Conservation (phyloP, 2,113 vertebrate genomes). For the Mesocricetus auratus region DNA sequence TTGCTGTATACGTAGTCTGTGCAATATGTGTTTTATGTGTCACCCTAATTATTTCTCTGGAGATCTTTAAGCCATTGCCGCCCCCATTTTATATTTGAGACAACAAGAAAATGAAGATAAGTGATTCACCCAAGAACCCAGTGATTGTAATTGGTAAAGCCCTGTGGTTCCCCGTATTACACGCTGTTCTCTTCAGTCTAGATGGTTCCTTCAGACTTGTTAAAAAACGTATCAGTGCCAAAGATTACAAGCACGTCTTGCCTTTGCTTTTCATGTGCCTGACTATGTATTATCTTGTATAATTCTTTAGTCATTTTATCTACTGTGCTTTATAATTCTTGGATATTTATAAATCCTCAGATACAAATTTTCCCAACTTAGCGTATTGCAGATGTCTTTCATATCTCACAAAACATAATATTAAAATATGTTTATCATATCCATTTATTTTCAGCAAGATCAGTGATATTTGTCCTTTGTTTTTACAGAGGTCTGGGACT, state of each 20-base stretch:
- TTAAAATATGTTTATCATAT: conserved; percentile 1
- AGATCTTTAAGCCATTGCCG: not conserved
- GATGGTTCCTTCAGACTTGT: not conserved
- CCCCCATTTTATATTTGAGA: not conserved
- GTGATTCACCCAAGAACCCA: not conserved
- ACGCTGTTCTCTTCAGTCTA: not conserved
- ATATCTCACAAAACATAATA: not conserved
- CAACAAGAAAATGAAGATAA: not conserved
- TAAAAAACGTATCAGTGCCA: conserved; percentile 14
- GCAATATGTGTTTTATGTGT: not conserved
- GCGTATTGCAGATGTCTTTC: not conserved
- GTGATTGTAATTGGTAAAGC: not conserved
- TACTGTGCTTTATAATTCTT: not conserved
- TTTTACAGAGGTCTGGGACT: conserved; percentile 41
- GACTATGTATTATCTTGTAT: not conserved
- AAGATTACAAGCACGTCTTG: not conserved
- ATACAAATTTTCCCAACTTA: not conserved
- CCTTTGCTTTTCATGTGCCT: not conserved
- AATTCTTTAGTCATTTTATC: conserved; percentile 2
- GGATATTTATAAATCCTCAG: not conserved
- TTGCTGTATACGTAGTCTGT: not conserved
- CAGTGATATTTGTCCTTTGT: conserved; percentile 44
- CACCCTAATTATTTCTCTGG: not conserved
- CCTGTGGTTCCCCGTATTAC: not conserved
- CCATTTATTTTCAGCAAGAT: conserved; percentile 8